phyloP scores from a whole-genome alignment of 2,888 invertebrate genomes.

The Oxystoma pomonae region DNA sequence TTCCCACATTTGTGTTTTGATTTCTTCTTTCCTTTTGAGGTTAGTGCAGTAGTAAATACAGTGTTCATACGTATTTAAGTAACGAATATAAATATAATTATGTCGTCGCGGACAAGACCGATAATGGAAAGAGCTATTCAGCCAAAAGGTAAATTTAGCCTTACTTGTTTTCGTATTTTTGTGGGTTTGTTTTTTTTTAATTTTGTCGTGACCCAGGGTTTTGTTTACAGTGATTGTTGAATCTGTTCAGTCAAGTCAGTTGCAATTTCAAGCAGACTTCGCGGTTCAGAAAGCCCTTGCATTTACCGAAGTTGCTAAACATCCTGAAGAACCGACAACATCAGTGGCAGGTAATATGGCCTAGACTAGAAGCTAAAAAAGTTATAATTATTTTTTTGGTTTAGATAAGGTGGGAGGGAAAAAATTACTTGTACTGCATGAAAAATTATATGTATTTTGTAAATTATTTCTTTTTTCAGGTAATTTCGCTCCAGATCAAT shows the following conservation, averaged over 20 bases:
- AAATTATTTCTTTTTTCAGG: not conserved
- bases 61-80: not conserved
- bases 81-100: not conserved
- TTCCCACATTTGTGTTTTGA: not conserved
- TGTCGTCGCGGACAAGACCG: not conserved
- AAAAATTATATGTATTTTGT: not conserved
- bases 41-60: not conserved
- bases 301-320: not conserved
- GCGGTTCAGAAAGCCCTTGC: not conserved
- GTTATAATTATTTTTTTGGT: not conserved
- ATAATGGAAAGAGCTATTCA: not conserved
- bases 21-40: not conserved
- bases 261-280: not conserved
- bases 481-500: not conserved
- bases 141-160: not conserved
- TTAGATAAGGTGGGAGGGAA: not conserved
- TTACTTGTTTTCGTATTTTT: not conserved
- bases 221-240: not conserved
- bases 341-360: not conserved
- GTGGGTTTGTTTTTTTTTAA: not conserved
- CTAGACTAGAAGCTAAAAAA: not conserved
- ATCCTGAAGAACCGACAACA: not conserved
- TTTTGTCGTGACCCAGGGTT: not conserved
- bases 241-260: not conserved
- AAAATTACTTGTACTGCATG: not conserved